Conservation (phyloP, 2,797 vertebrate species). For the Muraenolepis orangiensis region DNA sequence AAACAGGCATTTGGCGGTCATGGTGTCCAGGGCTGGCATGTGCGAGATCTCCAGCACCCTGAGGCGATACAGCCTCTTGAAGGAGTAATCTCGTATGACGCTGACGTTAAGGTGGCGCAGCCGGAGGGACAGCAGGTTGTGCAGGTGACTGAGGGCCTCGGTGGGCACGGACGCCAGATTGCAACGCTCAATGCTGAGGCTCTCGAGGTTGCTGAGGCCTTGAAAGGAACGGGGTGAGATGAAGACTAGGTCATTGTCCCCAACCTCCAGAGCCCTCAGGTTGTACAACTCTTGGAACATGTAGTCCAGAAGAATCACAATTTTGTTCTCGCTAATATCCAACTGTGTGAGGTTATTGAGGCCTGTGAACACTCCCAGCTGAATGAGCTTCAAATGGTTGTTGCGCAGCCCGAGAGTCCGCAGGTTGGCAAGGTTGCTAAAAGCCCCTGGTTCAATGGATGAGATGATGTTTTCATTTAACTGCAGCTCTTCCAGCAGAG, state of each 20-base stretch:
- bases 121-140: constrained; percentile 86
- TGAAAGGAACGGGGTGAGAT: constrained; percentile 95
- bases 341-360: constrained; percentile 95
- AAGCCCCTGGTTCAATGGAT: constrained; percentile 93
- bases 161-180: constrained; percentile 94
- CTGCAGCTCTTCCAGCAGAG: constrained; percentile 93
- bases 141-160: constrained; percentile 93
- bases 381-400: constrained; percentile 97
- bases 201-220: constrained; percentile 94
- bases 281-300: constrained; percentile 99
- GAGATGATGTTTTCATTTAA: constrained; percentile 94
- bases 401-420: constrained; percentile 91
- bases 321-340: constrained; percentile 98
- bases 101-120: constrained; percentile 91
- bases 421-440: constrained; percentile 92
- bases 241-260: constrained; percentile 96
- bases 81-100: constrained; percentile 92
- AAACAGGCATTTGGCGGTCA: constrained; percentile 92
- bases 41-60: constrained; percentile 90
- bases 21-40: constrained; percentile 90
- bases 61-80: constrained; percentile 91
- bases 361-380: constrained; percentile 93
- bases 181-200: constrained; percentile 91
- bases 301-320: constrained; percentile 96
- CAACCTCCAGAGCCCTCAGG: constrained; percentile 94